Base-by-base conservation (phyloP, 2,797 vertebrate genomes). In the Ctenopoma multispine region DNA sequence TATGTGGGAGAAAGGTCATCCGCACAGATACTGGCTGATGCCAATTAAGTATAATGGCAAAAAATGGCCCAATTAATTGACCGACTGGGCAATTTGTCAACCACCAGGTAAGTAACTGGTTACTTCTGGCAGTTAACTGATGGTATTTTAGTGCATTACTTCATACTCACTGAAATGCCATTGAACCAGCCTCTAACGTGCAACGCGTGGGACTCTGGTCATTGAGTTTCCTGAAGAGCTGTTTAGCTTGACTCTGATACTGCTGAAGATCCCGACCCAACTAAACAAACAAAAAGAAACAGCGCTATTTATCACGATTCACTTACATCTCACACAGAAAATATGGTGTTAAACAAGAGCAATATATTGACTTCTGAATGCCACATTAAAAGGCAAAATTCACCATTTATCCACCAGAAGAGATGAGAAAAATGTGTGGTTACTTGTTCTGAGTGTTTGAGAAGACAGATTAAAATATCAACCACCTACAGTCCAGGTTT, bases 221-320 rank as follows among this genome's bases (percentile, higher is more conserved):
- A n/a, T 98, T 99, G 83, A 99, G 90, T 72, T 97, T 99, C 69
- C 96, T 95, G 85, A 99, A 99, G 41, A 99, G 96, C 88, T 98
- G 97, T 87, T 99, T 99, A 1, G 98, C 98, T 78, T 99, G 97
- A 87, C 95, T 98, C 92, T 99, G 98, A 91, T 99, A 99, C 80
- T 98, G 97, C 72, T 99, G 98, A 75, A 99, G 94, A 80, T 99
- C 98, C 40, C 97, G 95, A 72, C 97, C 97, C 87, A 98, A 90
- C 98, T 99, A 78, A 76, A 89, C 63, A 81, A 81, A 84, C 17
- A 46, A 46, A 41, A 29, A 68, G 18, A 7, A 14, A 11, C 15
- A 31, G 6, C 7, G 24, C 0, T 14, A 18, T 38, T 84, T 60
- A 83, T 7, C 4, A 68, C 15, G 4, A 36, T 14, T 72, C 20